Evolutionary conservation across 2,797 vertebrate genomes (phyloP), one percentile per base, ranked within the genome.

Genomic region (Brachymystax lenok): DNA sequence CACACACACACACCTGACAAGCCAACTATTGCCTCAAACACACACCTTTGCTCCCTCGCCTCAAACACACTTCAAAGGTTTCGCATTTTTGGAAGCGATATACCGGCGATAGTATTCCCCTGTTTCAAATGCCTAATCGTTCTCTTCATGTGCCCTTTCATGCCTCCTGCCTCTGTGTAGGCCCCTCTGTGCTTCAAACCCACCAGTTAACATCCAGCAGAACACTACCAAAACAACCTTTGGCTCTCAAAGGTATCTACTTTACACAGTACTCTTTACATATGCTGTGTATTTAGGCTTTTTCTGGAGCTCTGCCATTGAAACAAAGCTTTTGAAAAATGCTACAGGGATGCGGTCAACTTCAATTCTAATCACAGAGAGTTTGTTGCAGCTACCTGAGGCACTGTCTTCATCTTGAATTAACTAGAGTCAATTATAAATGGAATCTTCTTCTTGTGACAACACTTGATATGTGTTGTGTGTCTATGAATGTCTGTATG

Each of bases 31-130:
- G 86, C 87, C 84, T 90, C 86, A 80, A 86, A 90, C 87, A 82
- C 90, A 87, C 90, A 92, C 91, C 91, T 93, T 91, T 92, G 91
- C 92, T 91, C 90, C 84, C 52, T 90, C 80, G 87, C 89, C 40
- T 46, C 10, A 46, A 46, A 46, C 87, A 85, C 86, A 89, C 90
- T 91, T 92, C 87, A 91, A 91, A 91, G 85, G 89, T 80, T 79
- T 86, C 82, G 83, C 91, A 89, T 91, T 90, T 91, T 88, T 88
- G 90, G 88, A 91, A 89, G 88, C 85, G 82, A 88, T 90, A 13
- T 46, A 80, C 84, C 88, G 85, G 83, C 86, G 76, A 74, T 73
- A 50, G 78, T 84, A 87, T 74, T 84, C 87, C 80, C 82, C 77
- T 80, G 74, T 90, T 92, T 91, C 88, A 88, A 89, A 85, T 90